Conservation (phyloP, 2,888 invertebrate species). For the Eristalinus sepulchralis region DNA sequence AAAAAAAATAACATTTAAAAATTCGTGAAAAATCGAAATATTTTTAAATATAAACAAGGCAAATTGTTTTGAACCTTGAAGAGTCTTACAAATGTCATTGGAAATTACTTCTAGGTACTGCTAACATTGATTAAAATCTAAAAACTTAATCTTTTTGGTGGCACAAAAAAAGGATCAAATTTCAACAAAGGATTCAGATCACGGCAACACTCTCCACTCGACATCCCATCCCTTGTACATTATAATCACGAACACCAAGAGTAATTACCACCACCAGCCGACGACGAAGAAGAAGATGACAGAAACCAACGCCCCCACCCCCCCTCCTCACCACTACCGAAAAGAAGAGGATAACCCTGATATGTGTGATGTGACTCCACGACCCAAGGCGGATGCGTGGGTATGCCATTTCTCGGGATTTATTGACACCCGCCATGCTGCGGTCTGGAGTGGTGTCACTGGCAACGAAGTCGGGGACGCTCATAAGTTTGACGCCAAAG, state of each 20-base stretch:
- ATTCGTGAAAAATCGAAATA: no score
- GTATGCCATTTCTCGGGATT: slow-evolving; percentile 54
- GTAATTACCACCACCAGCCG: slow-evolving; percentile 41
- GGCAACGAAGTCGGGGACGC: slow-evolving; percentile 6
- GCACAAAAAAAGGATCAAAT: no score
- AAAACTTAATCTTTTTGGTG: no score
- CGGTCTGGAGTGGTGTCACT: neutral
- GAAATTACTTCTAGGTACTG: no score
- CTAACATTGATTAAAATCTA: no score
- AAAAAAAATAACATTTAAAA: no score
- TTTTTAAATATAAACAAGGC: no score
- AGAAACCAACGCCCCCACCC: neutral
- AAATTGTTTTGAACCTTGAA: no score
- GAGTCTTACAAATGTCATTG: no score
- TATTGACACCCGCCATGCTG: slow-evolving; percentile 44
- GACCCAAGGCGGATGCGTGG: neutral
- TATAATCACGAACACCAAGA: slow-evolving; percentile 44
- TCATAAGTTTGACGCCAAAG: slow-evolving; percentile 66
- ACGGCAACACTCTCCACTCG: slow-evolving; percentile 25
- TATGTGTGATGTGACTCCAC: slow-evolving; percentile 30
- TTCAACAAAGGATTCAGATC: no score
- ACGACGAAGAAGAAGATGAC: neutral
- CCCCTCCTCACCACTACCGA: neutral
- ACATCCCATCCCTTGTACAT: slow-evolving; percentile 8
- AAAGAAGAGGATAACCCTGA: slow-evolving; percentile 21